Evolutionary conservation across 2,113 vertebrate species (phyloP), one percentile per base, ranked within the genome.

Genomic region (Excalfactoria chinensis): DNA sequence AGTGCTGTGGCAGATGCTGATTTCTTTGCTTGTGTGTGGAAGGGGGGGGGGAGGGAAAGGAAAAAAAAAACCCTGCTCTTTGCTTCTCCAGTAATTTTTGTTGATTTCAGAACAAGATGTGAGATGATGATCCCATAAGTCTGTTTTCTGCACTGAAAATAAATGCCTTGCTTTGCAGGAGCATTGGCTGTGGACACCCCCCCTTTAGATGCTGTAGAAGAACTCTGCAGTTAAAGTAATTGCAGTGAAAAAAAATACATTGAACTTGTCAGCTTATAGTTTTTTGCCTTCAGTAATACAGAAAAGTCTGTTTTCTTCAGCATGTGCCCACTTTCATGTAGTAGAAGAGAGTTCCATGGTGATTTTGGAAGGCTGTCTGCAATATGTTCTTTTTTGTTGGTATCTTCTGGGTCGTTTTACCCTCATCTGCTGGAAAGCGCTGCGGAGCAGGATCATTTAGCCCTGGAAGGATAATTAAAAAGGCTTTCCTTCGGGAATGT

Each of bases 401-500:
- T 62, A 12, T 13, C 22, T 77, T 92, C 25, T 16, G 48, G 41
- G 30, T 74, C 41, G 32, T 84, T 82, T 88, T 92, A 68, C 25
- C 15, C 6, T 30, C 11, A 5, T 56, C 15, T 84, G 44, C 49
- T 0, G 3, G 40, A 68, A 92, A 68, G 13, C 15, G 2, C 18
- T 32, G 56, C n/a, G 69, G 19, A 12, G 11, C 30, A 20, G 43
- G 26, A 34, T 68, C 48, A 67, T 66, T 41, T 35, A 2, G 22
- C 53, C 44, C 81, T 90, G 91, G 71, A 93, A 95, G 64, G 78
- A 28, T 23, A 90, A 44, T 78, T 25, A 95, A 53, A 43, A 48
- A 28, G 84, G 26, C 77, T 92, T 32, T 93, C 32, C 74, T 76
- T 93, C 84, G 70, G 82, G 82, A 95, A 82, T 49, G 60, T 67